Percentiles rank a stretch among this genome's conserved stretches.
Evolutionary conservation across 2,113 vertebrate species (phyloP).

Genomic region (Zosterops hypoxanthus): DNA sequence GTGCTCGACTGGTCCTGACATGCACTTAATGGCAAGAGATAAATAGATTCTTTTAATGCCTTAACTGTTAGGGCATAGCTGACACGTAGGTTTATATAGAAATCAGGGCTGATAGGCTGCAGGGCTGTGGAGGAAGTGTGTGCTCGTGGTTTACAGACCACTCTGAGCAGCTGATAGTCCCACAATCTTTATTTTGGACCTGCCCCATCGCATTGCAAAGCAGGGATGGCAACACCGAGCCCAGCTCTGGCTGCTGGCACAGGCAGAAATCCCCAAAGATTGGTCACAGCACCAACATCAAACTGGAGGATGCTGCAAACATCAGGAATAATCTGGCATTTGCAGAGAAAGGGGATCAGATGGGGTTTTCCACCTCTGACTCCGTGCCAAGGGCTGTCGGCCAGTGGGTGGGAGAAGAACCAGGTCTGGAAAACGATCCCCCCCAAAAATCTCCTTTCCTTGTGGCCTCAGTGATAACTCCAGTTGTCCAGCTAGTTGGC

Average conservation of each 20-base stretch:
- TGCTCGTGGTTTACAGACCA: background rate
- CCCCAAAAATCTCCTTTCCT: constrained; percentile 28
- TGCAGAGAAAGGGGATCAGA: background rate
- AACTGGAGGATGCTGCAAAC: background rate
- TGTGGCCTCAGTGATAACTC: constrained; percentile 43
- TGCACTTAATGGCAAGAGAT: constrained; percentile 51
- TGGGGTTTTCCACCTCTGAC: background rate
- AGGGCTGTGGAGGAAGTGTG: background rate
- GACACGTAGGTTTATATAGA: constrained; percentile 27
- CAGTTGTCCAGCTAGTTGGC: constrained; percentile 38
- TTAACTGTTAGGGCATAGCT: constrained; percentile 57
- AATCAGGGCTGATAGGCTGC: background rate
- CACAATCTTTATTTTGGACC: background rate
- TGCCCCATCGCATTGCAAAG: background rate
- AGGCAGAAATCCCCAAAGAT: background rate
- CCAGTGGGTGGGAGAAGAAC: constrained; percentile 13
- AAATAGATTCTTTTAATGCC: constrained; percentile 51
- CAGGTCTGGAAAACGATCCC: background rate
- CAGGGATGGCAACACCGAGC: rapidly evolving
- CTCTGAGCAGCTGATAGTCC: background rate
- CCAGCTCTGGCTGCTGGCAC: background rate
- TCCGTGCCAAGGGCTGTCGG: background rate
- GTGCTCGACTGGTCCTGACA: constrained; percentile 15
- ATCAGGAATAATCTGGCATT: background rate
- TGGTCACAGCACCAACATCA: background rate